Conservation (phyloP, 1,140 invertebrate species). For the Orius laevigatus region DNA sequence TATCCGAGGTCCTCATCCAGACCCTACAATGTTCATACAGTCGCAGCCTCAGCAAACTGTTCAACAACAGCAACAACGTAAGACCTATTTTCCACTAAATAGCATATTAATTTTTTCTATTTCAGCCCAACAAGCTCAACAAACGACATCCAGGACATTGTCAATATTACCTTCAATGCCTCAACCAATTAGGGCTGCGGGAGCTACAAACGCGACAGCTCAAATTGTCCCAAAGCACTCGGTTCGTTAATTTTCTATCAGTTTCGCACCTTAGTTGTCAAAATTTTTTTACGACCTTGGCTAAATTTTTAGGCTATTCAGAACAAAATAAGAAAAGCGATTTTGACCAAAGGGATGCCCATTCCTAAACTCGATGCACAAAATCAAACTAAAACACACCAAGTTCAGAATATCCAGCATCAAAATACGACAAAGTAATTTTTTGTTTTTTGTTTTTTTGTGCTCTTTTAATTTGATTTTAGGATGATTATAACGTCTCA, state of each 20-base stretch:
- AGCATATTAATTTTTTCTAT: neutral
- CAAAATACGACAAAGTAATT: conserved; percentile 27
- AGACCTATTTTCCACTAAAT: conserved; percentile 1
- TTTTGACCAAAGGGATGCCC: conserved; percentile 13
- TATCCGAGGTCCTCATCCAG: conserved; percentile 53
- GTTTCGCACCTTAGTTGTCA: neutral
- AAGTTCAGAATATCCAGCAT: conserved; percentile 10
- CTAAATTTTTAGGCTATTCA: conserved; percentile 4
- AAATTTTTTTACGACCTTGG: no score
- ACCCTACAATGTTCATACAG: conserved; percentile 71
- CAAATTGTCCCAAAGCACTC: conserved; percentile 14
- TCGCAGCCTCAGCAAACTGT: conserved; percentile 44
- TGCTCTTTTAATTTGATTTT: conserved; percentile 3
- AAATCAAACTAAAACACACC: conserved; percentile 42
- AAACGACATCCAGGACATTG: conserved; percentile 17
- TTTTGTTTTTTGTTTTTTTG: neutral
- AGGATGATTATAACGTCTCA: conserved; percentile 22
- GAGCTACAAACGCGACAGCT: conserved; percentile 19
- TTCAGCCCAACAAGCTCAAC: no score
- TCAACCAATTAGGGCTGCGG: conserved; percentile 43
- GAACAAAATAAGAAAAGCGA: conserved; percentile 30
- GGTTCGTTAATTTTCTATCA: conserved; percentile 13
- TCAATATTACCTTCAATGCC: conserved; percentile 25
- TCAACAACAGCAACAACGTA: conserved; percentile 29
- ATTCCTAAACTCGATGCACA: conserved; percentile 46